These are phyloP conservation scores for Chironomus riparius DNA, from an alignment of 2,888 invertebrate genomes.

Conservation along the genomic window DNA sequence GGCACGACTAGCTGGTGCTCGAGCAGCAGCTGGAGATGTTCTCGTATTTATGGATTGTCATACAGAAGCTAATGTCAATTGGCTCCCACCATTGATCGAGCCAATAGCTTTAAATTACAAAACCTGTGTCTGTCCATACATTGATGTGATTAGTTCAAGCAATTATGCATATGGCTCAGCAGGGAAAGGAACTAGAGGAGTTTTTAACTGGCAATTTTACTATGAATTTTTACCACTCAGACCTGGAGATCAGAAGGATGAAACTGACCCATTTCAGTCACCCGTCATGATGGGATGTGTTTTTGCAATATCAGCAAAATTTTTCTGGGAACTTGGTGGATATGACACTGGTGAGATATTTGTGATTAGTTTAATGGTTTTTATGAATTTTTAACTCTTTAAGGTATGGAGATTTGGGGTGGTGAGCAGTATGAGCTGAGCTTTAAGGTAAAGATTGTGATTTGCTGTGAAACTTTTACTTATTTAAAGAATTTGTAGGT, in stretches of 20 bases:
- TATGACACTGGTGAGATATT: slow-evolving; percentile 62
- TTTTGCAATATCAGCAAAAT: slow-evolving; percentile 82
- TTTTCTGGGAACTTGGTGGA: slow-evolving; percentile 95
- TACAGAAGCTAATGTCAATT: slow-evolving; percentile 82
- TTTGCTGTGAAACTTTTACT: neutral
- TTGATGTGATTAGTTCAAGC: slow-evolving; percentile 73
- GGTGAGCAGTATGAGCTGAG: slow-evolving; percentile 95
- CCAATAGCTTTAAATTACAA: slow-evolving; percentile 78
- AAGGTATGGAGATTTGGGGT: slow-evolving; percentile 38
- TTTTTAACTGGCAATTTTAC: slow-evolving; percentile 13
- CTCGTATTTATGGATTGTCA: slow-evolving; percentile 86
- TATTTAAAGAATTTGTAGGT: neutral
- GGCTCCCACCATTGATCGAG: slow-evolving; percentile 83
- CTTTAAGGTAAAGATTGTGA: slow-evolving; percentile 60
- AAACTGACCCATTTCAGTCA: slow-evolving; percentile 48
- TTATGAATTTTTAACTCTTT: too few relatives aligned
- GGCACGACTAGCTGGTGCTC: slow-evolving; percentile 78
- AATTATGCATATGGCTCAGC: slow-evolving; percentile 43
- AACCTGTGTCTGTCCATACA: slow-evolving; percentile 88
- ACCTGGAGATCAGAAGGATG: slow-evolving; percentile 30
- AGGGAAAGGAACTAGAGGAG: slow-evolving; percentile 74
- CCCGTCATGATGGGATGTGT: slow-evolving; percentile 97
- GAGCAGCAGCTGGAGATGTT: slow-evolving; percentile 62
- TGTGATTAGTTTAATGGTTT: too few relatives aligned
- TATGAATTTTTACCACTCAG: slow-evolving; percentile 18